Evolutionary conservation across 2,888 invertebrate genomes (phyloP).

Genomic region (Synergus gifuensis): DNA sequence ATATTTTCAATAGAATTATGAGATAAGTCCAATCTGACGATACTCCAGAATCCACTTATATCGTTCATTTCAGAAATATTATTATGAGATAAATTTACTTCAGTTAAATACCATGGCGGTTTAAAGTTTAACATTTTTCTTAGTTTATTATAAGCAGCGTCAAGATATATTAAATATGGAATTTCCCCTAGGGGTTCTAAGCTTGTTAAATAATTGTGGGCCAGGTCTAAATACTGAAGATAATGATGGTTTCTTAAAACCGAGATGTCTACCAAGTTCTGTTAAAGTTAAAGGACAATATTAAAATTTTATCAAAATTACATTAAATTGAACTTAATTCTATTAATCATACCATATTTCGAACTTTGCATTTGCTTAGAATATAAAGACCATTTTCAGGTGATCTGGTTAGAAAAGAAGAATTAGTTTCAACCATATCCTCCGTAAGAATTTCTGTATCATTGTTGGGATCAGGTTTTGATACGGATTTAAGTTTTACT

Average conservation of each 20-base stretch:
- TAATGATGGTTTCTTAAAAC: constrained; percentile 80
- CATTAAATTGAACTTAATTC: neutral
- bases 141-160: constrained; percentile 81
- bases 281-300: constrained; percentile 58
- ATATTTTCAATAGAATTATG: constrained; percentile 82
- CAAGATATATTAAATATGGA: constrained; percentile 81
- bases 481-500: constrained; percentile 54
- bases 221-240: constrained; percentile 82
- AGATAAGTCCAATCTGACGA: constrained; percentile 81
- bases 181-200: constrained; percentile 79
- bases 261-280: constrained; percentile 79
- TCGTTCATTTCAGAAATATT: constrained; percentile 79
- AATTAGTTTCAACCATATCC: constrained; percentile 79
- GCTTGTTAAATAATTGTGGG: constrained; percentile 80
- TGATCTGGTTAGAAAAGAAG: constrained; percentile 79
- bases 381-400: constrained; percentile 80
- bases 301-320: neutral
- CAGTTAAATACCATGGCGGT: constrained; percentile 82
- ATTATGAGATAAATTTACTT: constrained; percentile 82
- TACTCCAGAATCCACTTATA: constrained; percentile 82
- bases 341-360: constrained; percentile 63
- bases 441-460: constrained; percentile 79
- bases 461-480: constrained; percentile 61
- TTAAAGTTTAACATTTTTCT: constrained; percentile 80
- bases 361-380: constrained; percentile 80